Evolutionary conservation across 2,797 vertebrate species (phyloP).

Genomic region (Hemitrygon akajei): DNA sequence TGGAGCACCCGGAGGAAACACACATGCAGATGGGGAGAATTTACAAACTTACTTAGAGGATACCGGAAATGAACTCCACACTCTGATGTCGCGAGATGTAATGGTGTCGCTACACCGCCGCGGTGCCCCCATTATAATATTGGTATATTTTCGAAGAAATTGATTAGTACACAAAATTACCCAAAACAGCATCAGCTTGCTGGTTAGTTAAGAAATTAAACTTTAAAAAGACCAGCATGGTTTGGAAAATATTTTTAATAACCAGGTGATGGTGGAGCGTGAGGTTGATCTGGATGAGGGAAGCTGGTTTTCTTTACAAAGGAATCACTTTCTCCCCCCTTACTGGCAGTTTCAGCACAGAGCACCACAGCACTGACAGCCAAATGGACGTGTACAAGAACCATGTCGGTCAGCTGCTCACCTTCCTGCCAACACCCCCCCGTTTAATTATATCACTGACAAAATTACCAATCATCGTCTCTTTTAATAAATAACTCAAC

Average conservation of each 20-base stretch:
- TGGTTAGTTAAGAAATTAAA: neutral
- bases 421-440: neutral
- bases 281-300: slow-evolving; percentile 40
- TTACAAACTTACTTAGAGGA: too few relatives aligned
- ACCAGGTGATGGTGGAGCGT: slow-evolving; percentile 44
- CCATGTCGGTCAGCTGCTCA: neutral
- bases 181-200: neutral
- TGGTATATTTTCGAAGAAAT: neutral
- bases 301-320: neutral
- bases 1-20: too few relatives aligned
- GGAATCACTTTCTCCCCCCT: neutral
- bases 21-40: too few relatives aligned
- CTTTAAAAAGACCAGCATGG: neutral
- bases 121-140: too few relatives aligned
- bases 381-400: neutral
- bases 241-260: slow-evolving; percentile 4
- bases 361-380: neutral
- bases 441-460: neutral
- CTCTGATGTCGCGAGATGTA: too few relatives aligned
- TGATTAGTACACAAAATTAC: neutral
- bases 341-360: neutral
- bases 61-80: too few relatives aligned
- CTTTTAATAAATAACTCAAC: neutral
- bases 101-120: too few relatives aligned
- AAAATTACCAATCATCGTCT: neutral